Base-by-base conservation (phyloP, 2,888 invertebrate genomes). In the Corbicula japonica region DNA sequence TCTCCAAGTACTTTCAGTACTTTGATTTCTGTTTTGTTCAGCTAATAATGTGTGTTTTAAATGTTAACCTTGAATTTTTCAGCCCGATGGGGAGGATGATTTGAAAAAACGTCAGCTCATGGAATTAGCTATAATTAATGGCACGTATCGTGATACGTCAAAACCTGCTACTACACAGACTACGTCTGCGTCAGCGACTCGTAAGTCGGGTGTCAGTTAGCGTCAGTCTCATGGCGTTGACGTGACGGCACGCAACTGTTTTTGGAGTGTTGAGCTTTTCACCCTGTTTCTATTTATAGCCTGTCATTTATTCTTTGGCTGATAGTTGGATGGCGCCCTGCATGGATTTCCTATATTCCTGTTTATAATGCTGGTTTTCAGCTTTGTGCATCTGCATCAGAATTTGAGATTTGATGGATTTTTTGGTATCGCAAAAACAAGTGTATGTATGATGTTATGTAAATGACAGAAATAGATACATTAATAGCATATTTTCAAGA, bases 31-130 rank as follows among this genome's bases (percentile, higher is more conserved):
- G 65, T 66, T 34, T 66, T 52, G 18, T 30, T 66, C 54, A 50
- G 41, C 54, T 71, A 73, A 73, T 66, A 54, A 58, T 58, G 61
- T 76, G 62, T 79, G 65, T 68, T 56, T 58, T 75, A 66, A 52
- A 66, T 54, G 48, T 66, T 66, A 65, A 70, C 74, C 46, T 78
- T 26, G 72, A 60, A 52, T 83, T 73, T 87, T 92, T 75, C 96
- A 99, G 98, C 98, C 99, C 84, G 99, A 99, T 94, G 99, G 99
- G 82, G 99, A 99, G 95, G 99, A 99, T 94, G 99, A 99, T 94
- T 95, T 99, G 93, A 99, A 99, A 96, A 99, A 99, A 95, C 96
- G 99, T 93, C 99, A 99, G 95, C 95, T 99, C 90, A 99, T 99
- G 99, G 99, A 99, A 95, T 95, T 99, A 94, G 99, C 99, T 92